Percentiles rank a stretch among this genome's conserved stretches.
Evolutionary conservation across 2,113 vertebrate genomes (phyloP).

Genomic region (Zingel zingel): DNA sequence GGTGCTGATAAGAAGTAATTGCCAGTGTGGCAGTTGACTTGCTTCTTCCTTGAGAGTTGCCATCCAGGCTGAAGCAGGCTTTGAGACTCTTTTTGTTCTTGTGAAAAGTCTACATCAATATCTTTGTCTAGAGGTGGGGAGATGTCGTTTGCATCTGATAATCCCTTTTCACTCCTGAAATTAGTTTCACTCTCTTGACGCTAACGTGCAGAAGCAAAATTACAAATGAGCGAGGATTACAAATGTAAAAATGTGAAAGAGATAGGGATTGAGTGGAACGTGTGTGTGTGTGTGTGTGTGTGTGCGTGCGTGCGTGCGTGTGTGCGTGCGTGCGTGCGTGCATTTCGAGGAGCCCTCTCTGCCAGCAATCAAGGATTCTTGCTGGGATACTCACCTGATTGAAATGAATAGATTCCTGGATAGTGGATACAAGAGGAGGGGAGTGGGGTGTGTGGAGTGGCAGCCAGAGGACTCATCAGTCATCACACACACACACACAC

Average conservation of each 20-base stretch:
- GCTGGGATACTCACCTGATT: constrained; percentile 55
- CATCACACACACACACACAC: constrained; percentile 23
- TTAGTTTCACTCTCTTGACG: constrained; percentile 75
- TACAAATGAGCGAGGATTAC: constrained; percentile 76
- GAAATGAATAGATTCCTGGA: constrained; percentile 69
- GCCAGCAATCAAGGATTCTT: constrained; percentile 53
- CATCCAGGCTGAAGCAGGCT: constrained; percentile 63
- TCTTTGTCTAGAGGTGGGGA: constrained; percentile 77
- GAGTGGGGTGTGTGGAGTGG: constrained; percentile 25
- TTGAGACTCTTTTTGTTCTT: constrained; percentile 67
- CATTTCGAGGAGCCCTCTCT: constrained; percentile 48
- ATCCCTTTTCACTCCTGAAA: constrained; percentile 75
- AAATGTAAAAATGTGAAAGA: constrained; percentile 74
- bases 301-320: background rate
- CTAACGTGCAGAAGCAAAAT: constrained; percentile 63
- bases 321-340: constrained; percentile 32
- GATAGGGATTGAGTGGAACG: constrained; percentile 62
- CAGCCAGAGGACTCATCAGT: constrained; percentile 45
- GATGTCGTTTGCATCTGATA: constrained; percentile 75
- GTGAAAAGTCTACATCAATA: constrained; percentile 73
- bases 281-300: background rate
- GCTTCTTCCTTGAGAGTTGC: constrained; percentile 71
- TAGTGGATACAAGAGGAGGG: constrained; percentile 28
- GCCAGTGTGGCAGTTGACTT: constrained; percentile 64
- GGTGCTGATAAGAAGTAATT: constrained; percentile 79